Percentiles rank a stretch among this genome's conserved stretches.
phyloP scores from a whole-genome alignment of 1,140 invertebrate species.

The Drosophila arawakana region DNA sequence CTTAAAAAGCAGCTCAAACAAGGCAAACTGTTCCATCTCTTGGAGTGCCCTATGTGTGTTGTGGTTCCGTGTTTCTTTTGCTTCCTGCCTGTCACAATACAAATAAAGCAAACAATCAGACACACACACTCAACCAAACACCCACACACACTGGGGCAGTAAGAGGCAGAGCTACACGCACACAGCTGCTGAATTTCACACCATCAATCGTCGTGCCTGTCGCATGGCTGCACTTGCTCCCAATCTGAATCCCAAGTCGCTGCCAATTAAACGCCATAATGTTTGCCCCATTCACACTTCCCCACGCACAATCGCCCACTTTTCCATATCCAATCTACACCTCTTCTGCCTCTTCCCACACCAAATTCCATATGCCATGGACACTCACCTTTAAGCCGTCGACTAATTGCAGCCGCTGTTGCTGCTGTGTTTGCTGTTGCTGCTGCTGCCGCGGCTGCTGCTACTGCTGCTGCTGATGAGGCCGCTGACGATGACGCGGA shows the following conservation, averaged over 20 bases:
- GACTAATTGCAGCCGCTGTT: slow-evolving; percentile 74
- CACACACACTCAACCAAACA: slow-evolving; percentile 18
- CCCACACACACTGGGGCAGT: slow-evolving; percentile 1
- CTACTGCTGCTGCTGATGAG: slow-evolving; percentile 56
- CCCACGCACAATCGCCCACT: background rate
- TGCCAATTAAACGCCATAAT: slow-evolving; percentile 42
- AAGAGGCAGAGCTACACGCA: slow-evolving; percentile 2
- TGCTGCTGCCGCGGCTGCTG: slow-evolving; percentile 41
- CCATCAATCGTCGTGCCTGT: slow-evolving; percentile 55
- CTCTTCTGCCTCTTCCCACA: background rate
- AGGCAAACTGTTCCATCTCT: background rate
- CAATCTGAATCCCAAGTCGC: slow-evolving; percentile 14
- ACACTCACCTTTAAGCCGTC: slow-evolving; percentile 73
- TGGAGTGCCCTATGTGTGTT: background rate
- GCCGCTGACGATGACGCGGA: slow-evolving; percentile 53
- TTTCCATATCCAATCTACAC: background rate
- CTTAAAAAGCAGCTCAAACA: background rate
- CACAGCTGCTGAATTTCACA: slow-evolving; percentile 69
- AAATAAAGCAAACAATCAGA: background rate
- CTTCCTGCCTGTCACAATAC: slow-evolving; percentile 23
- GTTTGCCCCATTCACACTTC: slow-evolving; percentile 15
- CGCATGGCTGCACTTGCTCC: slow-evolving; percentile 40
- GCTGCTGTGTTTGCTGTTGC: slow-evolving; percentile 54
- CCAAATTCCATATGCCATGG: slow-evolving; percentile 10
- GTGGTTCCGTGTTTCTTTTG: slow-evolving; percentile 8